Base-by-base conservation (phyloP, 1,140 invertebrate species). In the Camponotus vicinus region DNA sequence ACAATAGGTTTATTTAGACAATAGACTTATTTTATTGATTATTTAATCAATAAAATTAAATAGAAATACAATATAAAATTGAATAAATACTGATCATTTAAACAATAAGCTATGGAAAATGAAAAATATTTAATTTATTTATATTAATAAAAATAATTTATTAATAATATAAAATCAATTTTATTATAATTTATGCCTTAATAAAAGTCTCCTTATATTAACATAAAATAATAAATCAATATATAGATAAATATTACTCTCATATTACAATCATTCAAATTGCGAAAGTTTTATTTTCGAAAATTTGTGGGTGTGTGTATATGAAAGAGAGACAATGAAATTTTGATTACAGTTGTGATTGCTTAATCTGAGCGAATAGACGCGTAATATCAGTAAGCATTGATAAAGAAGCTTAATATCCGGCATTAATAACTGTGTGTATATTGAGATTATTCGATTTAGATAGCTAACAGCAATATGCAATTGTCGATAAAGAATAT, bases 331-430 rank as follows among this genome's bases (percentile, higher is more conserved):
- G 27, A 27, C 27, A 40, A 7, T 13, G 32, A 75, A 1, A 78
- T 13, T 78, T 45, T 7, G 59, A 77, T 45, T 32, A 32, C 27
- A 77, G 45, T 15, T 32, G 9, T 45, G 40, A 77, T 64, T 77
- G 21, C 64, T 78, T 66, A 78, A 64, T 78, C 40, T 55, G 11
- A 52, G 11, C 11, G 27, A 66, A 55, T 55, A 37, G n/a, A 21
- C 9, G 42, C 32, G 37, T 52, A 40, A 80, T 80, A 70, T 11
- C 77, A 27, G 42, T 27, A 18, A 40, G 69, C n/a, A 9, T 21
- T 21, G 49, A 80, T 69, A 55, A 80, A 69, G 64, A 40, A 80
- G 55, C 64, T 70, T 40, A 69, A 80, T 70, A 80, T 57, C 13
- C 15, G 11, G 34, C 5, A 55, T 70, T 80, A 70, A 80, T 21